Percentiles rank a stretch among this genome's conserved stretches.
phyloP scores from a whole-genome alignment of 2,888 invertebrate genomes.

The Tuta absoluta region DNA sequence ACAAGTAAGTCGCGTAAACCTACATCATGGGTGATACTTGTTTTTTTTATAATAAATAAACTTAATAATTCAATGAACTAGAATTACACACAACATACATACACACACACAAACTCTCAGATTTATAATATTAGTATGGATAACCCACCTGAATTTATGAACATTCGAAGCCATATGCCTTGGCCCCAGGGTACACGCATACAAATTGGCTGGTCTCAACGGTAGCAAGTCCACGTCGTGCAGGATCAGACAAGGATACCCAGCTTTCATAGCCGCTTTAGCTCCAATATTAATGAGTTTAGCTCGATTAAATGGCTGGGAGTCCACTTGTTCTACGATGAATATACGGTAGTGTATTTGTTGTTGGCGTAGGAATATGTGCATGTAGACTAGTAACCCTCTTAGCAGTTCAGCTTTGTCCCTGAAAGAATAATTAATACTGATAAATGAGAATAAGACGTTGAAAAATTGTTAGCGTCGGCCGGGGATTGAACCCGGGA shows the following conservation, averaged over 20 bases:
- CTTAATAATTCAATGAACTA: too few species aligned
- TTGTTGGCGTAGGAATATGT: conserved; percentile 90
- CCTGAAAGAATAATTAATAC: conserved; percentile 59
- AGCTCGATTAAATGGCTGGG: conserved; percentile 91
- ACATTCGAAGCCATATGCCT: conserved; percentile 94
- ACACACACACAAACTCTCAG: too few species aligned
- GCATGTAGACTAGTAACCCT: conserved; percentile 92
- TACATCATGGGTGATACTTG: too few species aligned
- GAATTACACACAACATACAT: background rate
- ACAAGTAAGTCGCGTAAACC: too few species aligned
- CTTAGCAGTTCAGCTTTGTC: conserved; percentile 88
- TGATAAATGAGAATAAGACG: background rate
- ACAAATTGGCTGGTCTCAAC: conserved; percentile 88
- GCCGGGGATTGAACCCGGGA: too few species aligned
- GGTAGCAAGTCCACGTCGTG: conserved; percentile 96
- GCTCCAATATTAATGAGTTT: conserved; percentile 93
- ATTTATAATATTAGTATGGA: background rate
- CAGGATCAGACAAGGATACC: conserved; percentile 91
- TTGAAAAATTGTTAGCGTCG: too few species aligned
- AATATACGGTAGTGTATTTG: conserved; percentile 92
- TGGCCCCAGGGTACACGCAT: conserved; percentile 89
- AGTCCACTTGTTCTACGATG: conserved; percentile 91
- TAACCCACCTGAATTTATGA: conserved; percentile 83
- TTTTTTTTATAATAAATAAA: too few species aligned
- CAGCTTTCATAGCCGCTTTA: conserved; percentile 85